Base-by-base conservation (phyloP, 2,888 invertebrate species). In the Acrobasis consociella region DNA sequence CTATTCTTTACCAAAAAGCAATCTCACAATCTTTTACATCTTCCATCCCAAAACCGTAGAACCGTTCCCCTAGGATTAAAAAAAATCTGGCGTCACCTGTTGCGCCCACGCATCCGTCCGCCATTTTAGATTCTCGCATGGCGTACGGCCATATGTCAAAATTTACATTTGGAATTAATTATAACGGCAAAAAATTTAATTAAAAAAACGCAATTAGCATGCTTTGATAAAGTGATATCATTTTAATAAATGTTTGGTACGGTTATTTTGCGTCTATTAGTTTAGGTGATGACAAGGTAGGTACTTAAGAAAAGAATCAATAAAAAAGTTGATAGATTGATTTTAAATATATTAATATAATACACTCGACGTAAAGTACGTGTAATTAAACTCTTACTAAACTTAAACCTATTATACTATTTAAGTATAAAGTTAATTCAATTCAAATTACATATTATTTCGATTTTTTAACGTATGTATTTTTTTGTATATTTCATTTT, bases 101-200 rank as follows among this genome's bases (percentile, higher is more conserved):
- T 86, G 87, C 86, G 79, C 85, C 86, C 69, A 81, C 89, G 86
- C 89, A 87, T 83, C 84, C 85, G 88, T 79, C 65, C 85, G 81
- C 83, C 86, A 85, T 87, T 80, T 86, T 86, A 79, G 65, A 69
- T 75, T 66, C 74, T 72, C 80, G 78, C 68, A 85, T 87, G 84
- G 85, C 82, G 68, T 75, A 67, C 68, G 64, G 70, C 89, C 91
- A 91, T 90, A 89, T 91, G 91, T 90, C 89, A 87, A 89, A 89
- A 86, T 84, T 82, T 77, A 83, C 80, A 83, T 83, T 82, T 75
- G 69, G 76, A 71, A 78, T 78, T 79, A 79, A 80, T 77, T 76
- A 76, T 68, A 49, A 63, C 51, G 13, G 64, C 64, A 67, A 59
- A 68, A 70, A 64, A 60, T 52, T 58, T 52, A 62, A 63, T 66